Evolutionary conservation across 2,797 vertebrate species (phyloP).

Genomic region (Perodicticus potto): DNA sequence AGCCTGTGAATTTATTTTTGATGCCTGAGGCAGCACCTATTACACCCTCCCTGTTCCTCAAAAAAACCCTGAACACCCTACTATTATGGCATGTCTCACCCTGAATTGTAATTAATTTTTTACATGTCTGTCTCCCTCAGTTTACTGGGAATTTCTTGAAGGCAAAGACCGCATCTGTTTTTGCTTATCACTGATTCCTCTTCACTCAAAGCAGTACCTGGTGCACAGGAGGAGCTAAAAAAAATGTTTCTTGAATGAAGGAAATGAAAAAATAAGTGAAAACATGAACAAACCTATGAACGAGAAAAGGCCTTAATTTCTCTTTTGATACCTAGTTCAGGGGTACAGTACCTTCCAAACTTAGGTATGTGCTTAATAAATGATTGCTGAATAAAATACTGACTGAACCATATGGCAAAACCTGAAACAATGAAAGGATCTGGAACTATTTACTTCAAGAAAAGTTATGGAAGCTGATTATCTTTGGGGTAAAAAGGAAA

Average conservation of each 20-base stretch:
- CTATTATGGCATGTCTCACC: slow-evolving; percentile 58
- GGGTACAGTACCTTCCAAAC: not conserved
- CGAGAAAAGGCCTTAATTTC: slow-evolving; percentile 31
- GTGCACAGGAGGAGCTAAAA: slow-evolving; percentile 12
- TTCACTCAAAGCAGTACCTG: not conserved
- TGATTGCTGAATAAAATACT: slow-evolving; percentile 5
- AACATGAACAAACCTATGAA: slow-evolving; percentile 51
- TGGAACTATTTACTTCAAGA: slow-evolving; percentile 63
- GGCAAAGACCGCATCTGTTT: slow-evolving; percentile 46
- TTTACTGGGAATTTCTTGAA: slow-evolving; percentile 61
- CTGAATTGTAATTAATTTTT: slow-evolving; percentile 64
- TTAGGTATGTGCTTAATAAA: not conserved
- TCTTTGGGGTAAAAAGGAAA: slow-evolving; percentile 73
- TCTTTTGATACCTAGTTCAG: not conserved
- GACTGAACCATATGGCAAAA: not conserved
- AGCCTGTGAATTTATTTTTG: slow-evolving; percentile 57
- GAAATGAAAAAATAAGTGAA: slow-evolving; percentile 75
- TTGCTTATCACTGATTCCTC: slow-evolving; percentile 47
- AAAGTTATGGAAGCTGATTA: slow-evolving; percentile 62
- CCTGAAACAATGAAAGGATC: not conserved
- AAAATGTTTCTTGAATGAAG: slow-evolving; percentile 56
- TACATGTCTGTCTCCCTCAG: not conserved
- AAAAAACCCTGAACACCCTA: slow-evolving; percentile 46
- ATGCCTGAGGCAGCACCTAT: slow-evolving; percentile 70
- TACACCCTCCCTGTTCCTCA: slow-evolving; percentile 59